These are phyloP conservation scores for Andrena camellia DNA, from an alignment of 2,888 invertebrate genomes.

Conservation along the genomic window DNA sequence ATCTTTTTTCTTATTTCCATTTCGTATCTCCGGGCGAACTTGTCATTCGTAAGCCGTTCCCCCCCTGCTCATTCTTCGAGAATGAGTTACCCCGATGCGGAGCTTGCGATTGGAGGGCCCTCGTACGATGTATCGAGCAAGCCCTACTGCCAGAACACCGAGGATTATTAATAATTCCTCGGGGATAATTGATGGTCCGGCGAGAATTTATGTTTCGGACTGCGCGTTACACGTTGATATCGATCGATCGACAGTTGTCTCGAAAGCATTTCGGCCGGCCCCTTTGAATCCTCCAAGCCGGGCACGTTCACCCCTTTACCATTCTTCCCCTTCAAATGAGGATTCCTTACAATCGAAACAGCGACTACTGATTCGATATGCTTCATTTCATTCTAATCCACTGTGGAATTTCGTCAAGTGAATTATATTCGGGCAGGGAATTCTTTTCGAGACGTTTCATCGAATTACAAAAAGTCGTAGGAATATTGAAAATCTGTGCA, in stretches of 20 bases:
- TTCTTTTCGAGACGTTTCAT: no score
- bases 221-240: slow-evolving; percentile 43
- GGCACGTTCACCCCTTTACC: slow-evolving; percentile 1
- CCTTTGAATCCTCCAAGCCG: slow-evolving; percentile 24
- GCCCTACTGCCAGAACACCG: slow-evolving; percentile 46
- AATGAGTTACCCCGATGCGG: slow-evolving; percentile 51
- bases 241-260: slow-evolving; percentile 57
- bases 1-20: slow-evolving; percentile 50
- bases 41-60: slow-evolving; percentile 57
- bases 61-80: slow-evolving; percentile 14
- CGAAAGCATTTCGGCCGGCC: background rate
- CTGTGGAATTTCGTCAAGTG: no score
- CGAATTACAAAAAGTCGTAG: no score
- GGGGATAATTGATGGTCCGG: slow-evolving; percentile 57
- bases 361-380: background rate
- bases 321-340: background rate
- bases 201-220: slow-evolving; percentile 45
- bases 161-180: slow-evolving; percentile 73
- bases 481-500: no score
- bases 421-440: no score
- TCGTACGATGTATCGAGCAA: slow-evolving; percentile 45
- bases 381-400: no score
- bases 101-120: slow-evolving; percentile 63
- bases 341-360: background rate
- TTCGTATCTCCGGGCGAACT: slow-evolving; percentile 54